Base-by-base conservation (phyloP, 2,797 vertebrate species). In the Merluccius polli region DNA sequence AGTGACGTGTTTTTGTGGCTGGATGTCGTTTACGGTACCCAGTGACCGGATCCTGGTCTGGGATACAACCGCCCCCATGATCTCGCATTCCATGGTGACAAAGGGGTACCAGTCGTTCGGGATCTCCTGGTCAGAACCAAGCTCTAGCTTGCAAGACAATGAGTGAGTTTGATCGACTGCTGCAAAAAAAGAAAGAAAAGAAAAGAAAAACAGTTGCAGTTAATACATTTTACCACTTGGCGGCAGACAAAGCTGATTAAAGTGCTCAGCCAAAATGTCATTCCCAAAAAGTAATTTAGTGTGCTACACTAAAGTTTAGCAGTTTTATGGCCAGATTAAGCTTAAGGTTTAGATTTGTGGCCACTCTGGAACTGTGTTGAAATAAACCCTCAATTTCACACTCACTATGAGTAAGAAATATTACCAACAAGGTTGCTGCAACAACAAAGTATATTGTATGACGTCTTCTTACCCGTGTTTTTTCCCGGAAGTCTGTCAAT, bases 401-500 rank as follows among this genome's bases (percentile, higher is more conserved):
- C 52, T 59, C 7, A 24, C 18, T 10, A 35, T 35, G 33, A 35
- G 33, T 35, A 35, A 3, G 33, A 35, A 52, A 2, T 21, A 52
- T 15, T 2, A 52, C 44, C 12, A 4, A 13, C 12, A 52, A n/a
- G n/a, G n/a, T 52, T 12, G 63, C 32, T 77, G 76, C 11, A 24
- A 68, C 10, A n/a, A 29, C 24, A 13, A 10, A 18, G 21, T 33
- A 4, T 36, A 33, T 71, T 35, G 21, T 4, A 67, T 68, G 59
- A 3, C 21, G 5, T 48, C 77, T 68, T 0, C 73, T 96, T 96
- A 99, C 98, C 96, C 84, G 94, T 94, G 84, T 98, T 98, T 91
- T 98, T 99, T 7, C 96, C 96, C 1, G 97, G 98, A 81, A 99
- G 95, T 73, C 95, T 93, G 86, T 98, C 97, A 72, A 99, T 98